Percentiles rank a stretch among this genome's conserved stretches.
phyloP scores from a whole-genome alignment of 92 coral and sea anemone species.

The Anthopleura xanthogrammica region DNA sequence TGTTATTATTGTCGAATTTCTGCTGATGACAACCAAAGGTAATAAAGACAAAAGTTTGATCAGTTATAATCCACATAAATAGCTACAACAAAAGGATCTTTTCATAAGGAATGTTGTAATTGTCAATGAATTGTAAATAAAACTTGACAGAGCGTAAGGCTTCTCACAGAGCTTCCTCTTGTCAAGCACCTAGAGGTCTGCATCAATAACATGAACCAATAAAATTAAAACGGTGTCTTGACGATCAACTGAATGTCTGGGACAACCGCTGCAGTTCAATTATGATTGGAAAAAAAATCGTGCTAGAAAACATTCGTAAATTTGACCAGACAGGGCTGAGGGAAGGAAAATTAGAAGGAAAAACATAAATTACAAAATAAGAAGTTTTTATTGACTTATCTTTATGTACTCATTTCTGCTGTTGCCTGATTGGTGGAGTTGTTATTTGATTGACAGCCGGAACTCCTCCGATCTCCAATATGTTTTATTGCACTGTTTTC shows the following conservation, averaged over 20 bases:
- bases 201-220: neutral
- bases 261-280: no score
- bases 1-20: neutral
- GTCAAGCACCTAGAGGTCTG: neutral
- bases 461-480: no score
- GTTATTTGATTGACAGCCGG: no score
- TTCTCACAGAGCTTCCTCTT: neutral
- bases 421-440: no score
- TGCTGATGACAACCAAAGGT: neutral
- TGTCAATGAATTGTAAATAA: slow-evolving; percentile 8
- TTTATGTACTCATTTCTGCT: no score
- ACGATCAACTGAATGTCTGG: neutral
- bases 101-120: slow-evolving; percentile 6
- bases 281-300: no score
- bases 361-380: no score
- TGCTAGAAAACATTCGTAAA: no score
- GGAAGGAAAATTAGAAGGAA: no score
- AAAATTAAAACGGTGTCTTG: neutral
- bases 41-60: neutral
- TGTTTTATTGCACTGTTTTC: no score
- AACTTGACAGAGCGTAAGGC: neutral
- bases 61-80: slow-evolving; percentile 3
- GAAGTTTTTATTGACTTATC: no score
- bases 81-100: neutral
- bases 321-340: no score